A percentile compares a stretch with the other conserved stretches of the same genome.
These are phyloP conservation scores for Chromoteleia sp. DNA, from an alignment of 2,888 invertebrate species.

Conservation along the genomic window DNA sequence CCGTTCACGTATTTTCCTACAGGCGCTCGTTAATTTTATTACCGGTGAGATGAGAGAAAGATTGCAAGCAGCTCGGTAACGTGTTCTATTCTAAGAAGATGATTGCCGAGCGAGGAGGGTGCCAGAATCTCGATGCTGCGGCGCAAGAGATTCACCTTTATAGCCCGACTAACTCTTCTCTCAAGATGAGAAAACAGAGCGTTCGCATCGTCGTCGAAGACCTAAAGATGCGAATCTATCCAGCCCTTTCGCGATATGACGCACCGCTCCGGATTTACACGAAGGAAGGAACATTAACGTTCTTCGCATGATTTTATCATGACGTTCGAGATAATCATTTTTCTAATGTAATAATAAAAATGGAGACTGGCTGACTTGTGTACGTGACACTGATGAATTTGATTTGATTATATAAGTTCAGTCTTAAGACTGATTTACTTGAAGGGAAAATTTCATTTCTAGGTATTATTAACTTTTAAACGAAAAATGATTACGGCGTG, in stretches of 20 bases:
- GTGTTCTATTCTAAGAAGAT: constrained; percentile 71
- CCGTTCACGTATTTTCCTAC: constrained; percentile 68
- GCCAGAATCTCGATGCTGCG: constrained; percentile 71
- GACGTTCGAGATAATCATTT: constrained; percentile 38
- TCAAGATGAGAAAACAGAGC: constrained; percentile 62
- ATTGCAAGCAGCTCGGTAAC: constrained; percentile 66
- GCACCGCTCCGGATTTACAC: constrained; percentile 44
- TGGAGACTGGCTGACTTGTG: too few species aligned
- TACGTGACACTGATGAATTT: too few species aligned
- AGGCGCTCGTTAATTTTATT: constrained; percentile 70
- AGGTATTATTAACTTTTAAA: too few species aligned
- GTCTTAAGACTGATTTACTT: too few species aligned
- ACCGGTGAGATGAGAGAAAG: constrained; percentile 66
- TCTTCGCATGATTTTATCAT: constrained; percentile 55
- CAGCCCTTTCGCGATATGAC: constrained; percentile 60
- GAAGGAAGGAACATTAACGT: constrained; percentile 42
- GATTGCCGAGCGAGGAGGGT: constrained; percentile 67
- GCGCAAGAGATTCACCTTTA: constrained; percentile 68
- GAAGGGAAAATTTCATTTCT: too few species aligned
- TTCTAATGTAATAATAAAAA: constrained; percentile 37
- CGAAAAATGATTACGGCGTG: too few species aligned
- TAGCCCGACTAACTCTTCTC: constrained; percentile 63
- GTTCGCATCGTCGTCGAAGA: constrained; percentile 65
- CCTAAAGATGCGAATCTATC: constrained; percentile 68
- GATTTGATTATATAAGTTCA: too few species aligned